phyloP scores from a whole-genome alignment of 2,797 vertebrate species.

The Aldrovandia affinis region DNA sequence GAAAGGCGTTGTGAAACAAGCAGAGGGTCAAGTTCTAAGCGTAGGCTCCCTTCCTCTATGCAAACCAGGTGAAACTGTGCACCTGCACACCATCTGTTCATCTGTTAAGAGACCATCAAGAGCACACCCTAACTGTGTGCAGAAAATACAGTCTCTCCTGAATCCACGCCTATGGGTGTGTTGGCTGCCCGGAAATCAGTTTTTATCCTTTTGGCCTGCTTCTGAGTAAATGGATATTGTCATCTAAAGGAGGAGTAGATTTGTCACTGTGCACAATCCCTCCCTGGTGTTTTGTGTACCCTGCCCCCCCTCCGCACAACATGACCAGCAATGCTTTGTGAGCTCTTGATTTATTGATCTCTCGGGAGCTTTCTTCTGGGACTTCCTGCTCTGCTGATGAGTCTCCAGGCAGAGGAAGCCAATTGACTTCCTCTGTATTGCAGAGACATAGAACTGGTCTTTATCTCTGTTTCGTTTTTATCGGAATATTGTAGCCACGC shows the following conservation, averaged over 20 bases:
- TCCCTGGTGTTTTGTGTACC: neutral
- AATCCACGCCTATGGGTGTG: neutral
- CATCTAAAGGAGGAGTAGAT: neutral
- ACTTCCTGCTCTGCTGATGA: neutral
- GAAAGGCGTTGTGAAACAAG: neutral
- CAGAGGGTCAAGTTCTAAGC: neutral
- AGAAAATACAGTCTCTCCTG: neutral
- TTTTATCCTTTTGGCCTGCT: too few species aligned
- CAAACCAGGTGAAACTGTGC: neutral
- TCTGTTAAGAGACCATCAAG: neutral
- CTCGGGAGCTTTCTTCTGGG: neutral
- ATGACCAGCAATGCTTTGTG: neutral
- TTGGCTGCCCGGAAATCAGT: neutral
- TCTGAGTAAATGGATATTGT: too few species aligned
- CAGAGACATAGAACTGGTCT: neutral
- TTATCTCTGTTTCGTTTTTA: neutral
- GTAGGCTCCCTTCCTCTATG: neutral
- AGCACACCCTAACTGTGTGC: neutral
- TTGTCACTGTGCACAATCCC: neutral
- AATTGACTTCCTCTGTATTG: neutral
- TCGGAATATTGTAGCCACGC: neutral
- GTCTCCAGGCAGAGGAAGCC: slow-evolving; percentile 12
- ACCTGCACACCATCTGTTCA: neutral
- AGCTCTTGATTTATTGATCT: neutral
- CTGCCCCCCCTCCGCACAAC: neutral